Evolutionary conservation across 2,888 invertebrate species (phyloP).

Genomic region (Tipula unca): DNA sequence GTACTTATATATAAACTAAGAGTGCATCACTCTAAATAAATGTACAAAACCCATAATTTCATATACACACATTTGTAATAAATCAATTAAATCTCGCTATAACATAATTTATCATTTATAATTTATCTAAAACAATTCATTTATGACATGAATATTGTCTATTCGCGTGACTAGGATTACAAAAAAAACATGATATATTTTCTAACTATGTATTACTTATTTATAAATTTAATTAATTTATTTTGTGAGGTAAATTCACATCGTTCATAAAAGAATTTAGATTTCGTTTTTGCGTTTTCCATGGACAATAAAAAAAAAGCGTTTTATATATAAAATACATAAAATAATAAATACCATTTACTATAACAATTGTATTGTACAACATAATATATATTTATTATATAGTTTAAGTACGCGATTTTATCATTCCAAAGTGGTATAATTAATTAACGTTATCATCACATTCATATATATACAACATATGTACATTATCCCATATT

Average conservation of each 20-base stretch:
- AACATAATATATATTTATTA: not conserved
- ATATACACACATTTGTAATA: too few relatives aligned
- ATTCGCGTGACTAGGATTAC: not conserved
- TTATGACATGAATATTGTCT: not conserved
- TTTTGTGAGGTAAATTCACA: not conserved
- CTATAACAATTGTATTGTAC: too few relatives aligned
- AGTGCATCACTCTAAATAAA: too few relatives aligned
- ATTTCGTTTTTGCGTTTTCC: too few relatives aligned
- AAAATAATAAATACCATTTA: not conserved
- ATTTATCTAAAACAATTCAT: not conserved
- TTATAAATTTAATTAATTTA: not conserved
- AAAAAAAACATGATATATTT: not conserved
- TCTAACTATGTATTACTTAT: not conserved
- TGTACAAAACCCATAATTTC: too few relatives aligned
- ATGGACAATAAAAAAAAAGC: too few relatives aligned
- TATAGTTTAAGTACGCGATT: not conserved
- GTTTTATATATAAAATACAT: too few relatives aligned
- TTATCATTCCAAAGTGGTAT: too few relatives aligned
- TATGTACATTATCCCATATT: too few relatives aligned
- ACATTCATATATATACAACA: too few relatives aligned
- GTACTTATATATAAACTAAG: too few relatives aligned
- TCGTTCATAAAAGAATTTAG: not conserved
- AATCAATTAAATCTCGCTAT: not conserved
- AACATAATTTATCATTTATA: not conserved
- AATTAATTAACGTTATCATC: too few relatives aligned